These are phyloP conservation scores for Trisateles emortualis DNA, from an alignment of 2,888 invertebrate genomes.

Conservation along the genomic window DNA sequence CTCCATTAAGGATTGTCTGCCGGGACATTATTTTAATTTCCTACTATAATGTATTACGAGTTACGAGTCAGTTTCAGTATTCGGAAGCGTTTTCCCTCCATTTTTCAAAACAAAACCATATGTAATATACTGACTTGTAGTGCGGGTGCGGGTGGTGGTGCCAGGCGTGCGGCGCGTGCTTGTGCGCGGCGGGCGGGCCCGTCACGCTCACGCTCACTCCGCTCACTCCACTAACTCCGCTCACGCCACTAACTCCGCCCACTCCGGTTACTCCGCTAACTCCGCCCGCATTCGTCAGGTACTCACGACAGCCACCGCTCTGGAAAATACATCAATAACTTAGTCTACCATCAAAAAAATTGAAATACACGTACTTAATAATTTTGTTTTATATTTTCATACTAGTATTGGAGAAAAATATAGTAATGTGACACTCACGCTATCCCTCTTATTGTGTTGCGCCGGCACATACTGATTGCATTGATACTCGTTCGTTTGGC, in stretches of 20 bases:
- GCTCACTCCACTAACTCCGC: constrained; percentile 41
- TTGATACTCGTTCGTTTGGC: constrained; percentile 79
- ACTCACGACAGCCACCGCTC: constrained; percentile 81
- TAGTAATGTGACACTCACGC: constrained; percentile 64
- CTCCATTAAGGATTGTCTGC: too few relatives aligned
- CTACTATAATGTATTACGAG: too few relatives aligned
- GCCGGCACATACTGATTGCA: constrained; percentile 81
- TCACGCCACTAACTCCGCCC: constrained; percentile 44
- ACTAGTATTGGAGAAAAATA: not conserved
- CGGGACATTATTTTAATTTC: too few relatives aligned
- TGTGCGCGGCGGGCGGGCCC: constrained; percentile 71
- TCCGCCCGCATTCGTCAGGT: constrained; percentile 56
- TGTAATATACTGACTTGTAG: constrained; percentile 68
- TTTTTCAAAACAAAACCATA: too few relatives aligned
- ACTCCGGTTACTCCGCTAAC: constrained; percentile 60
- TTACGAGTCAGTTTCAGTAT: too few relatives aligned
- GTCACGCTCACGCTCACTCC: constrained; percentile 79
- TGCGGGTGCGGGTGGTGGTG: constrained; percentile 81
- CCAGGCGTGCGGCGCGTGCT: constrained; percentile 74
- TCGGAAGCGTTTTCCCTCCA: too few relatives aligned
- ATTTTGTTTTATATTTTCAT: not conserved
- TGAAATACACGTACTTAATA: not conserved
- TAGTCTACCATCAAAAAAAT: not conserved
- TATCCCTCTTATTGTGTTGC: constrained; percentile 80
- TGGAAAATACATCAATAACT: constrained; percentile 41